These are phyloP conservation scores for Galerucella calmariensis DNA, from an alignment of 2,888 invertebrate species.

Conservation along the genomic window DNA sequence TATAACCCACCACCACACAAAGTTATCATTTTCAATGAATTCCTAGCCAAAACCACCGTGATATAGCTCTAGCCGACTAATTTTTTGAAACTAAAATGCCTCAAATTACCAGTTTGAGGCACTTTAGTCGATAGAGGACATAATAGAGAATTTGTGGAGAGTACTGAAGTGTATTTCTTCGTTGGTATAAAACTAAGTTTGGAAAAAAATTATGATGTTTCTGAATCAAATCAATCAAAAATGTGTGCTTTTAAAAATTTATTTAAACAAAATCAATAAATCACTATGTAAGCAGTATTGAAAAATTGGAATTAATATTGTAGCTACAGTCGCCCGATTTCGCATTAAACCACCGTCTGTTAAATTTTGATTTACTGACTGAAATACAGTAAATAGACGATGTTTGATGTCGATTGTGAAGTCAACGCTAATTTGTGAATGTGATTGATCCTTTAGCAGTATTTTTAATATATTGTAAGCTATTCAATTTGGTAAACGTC, in stretches of 20 bases:
- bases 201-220: too few relatives aligned
- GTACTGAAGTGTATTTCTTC: too few relatives aligned
- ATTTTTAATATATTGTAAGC: not conserved
- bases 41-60: too few relatives aligned
- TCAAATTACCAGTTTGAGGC: too few relatives aligned
- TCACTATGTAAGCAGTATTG: not conserved
- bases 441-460: not conserved
- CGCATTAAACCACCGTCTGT: not conserved
- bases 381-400: not conserved
- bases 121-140: too few relatives aligned
- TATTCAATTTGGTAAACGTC: not conserved
- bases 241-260: not conserved
- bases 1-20: too few relatives aligned
- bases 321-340: not conserved
- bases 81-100: too few relatives aligned
- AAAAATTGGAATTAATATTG: not conserved
- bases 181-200: too few relatives aligned
- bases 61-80: too few relatives aligned
- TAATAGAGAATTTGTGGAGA: too few relatives aligned
- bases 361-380: not conserved
- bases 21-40: too few relatives aligned
- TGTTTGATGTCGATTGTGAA: constrained; percentile 2
- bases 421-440: not conserved
- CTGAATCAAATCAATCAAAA: not conserved
- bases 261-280: not conserved